These are phyloP conservation scores for Lutraria lutraria DNA, from an alignment of 2,888 invertebrate genomes.

Conservation along the genomic window DNA sequence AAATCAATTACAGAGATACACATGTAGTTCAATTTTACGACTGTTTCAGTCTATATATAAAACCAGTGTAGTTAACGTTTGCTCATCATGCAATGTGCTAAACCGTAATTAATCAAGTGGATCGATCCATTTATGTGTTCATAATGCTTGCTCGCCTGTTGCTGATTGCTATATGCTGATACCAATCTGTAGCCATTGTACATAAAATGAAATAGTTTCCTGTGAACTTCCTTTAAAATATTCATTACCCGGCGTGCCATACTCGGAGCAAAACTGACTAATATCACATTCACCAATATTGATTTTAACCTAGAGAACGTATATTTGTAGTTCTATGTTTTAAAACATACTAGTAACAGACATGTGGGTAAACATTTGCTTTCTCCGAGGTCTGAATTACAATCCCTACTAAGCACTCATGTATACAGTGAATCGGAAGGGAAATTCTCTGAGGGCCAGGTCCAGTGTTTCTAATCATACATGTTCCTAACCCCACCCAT, in stretches of 20 bases:
- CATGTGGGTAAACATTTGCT: no score
- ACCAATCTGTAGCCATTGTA: not conserved
- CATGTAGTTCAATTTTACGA: constrained; percentile 5
- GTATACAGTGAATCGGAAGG: no score
- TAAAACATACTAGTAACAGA: not conserved
- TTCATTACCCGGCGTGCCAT: constrained; percentile 17
- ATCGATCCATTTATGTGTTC: not conserved
- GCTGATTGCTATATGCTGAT: not conserved
- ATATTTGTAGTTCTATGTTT: constrained; percentile 5
- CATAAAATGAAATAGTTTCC: constrained; percentile 27
- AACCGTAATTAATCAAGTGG: not conserved
- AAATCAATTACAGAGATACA: not conserved
- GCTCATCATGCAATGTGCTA: constrained; percentile 3
- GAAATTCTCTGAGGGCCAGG: no score
- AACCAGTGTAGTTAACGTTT: not conserved
- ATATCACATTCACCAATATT: not conserved
- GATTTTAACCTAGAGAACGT: constrained; percentile 8
- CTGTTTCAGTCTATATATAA: not conserved
- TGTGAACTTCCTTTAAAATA: constrained; percentile 27
- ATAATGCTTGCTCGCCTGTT: constrained; percentile 7
- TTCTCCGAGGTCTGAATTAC: no score
- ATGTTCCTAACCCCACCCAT: no score
- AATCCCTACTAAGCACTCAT: no score
- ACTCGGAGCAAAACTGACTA: constrained; percentile 19
- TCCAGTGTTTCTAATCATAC: no score